Base-by-base conservation (phyloP, 2,797 vertebrate genomes). In the Mormyrops attenuatus region DNA sequence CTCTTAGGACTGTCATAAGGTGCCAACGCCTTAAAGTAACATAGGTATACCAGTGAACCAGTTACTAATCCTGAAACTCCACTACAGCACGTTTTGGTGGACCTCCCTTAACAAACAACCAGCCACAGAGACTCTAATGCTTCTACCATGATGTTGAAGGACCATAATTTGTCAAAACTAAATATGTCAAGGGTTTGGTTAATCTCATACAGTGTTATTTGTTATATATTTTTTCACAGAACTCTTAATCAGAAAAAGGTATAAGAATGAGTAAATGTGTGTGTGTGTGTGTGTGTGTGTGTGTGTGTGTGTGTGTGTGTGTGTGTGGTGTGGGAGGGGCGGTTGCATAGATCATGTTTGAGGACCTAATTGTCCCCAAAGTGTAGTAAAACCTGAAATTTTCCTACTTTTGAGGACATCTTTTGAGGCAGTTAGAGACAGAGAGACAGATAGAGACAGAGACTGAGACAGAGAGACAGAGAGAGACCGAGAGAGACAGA, bases 21-120 rank as follows among this genome's bases (percentile, higher is more conserved):
- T 77, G 88, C 89, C 80, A 91, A 91, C 92, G 52, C 92, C 93
- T 66, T 26, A 26, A 88, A 63, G 86, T 20, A 57, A 88, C 87
- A 69, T 15, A 88, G 53, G 30, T 41, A 63, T 11, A 60, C 47
- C 38, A 52, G 85, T 60, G 85, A 20, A 63, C 38, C 89, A 87
- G 20, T n/a, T 13, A n/a, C 53, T 84, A 93, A 95, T 94, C 91
- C 93, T 0, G 50, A 92, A 50, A 90, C 66, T 88, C 88, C 89
- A 11, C 80, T 91, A 77, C 7, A 26, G 44, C 6, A 8, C 49
- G 80, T 84, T 44, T 22, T 84, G 44, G 49, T 49, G 80, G 9
- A n/a, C n/a, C 47, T 85, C 82, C 82, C 82, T 85, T 49, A 85
- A 52, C 44, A 85, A 85, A 52, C 38, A 80, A n/a, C 82, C 82